phyloP scores from a whole-genome alignment of 2,888 invertebrate species.

The Litoditis marina region DNA sequence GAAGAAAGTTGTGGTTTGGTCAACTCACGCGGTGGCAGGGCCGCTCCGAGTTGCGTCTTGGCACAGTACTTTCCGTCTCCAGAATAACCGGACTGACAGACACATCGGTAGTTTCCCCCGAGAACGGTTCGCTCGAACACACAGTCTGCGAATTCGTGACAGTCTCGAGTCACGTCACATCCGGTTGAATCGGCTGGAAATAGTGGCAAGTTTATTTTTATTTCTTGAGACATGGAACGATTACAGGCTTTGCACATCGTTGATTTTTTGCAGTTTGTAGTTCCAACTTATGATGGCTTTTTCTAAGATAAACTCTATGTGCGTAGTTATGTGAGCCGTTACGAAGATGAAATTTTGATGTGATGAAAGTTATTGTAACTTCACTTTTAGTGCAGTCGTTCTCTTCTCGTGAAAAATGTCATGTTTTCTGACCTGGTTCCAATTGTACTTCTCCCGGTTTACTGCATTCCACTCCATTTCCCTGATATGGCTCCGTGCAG shows the following conservation, averaged over 20 bases:
- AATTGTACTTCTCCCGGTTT: conserved; percentile 19
- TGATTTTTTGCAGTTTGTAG: too few species aligned
- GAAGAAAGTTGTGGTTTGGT: background rate
- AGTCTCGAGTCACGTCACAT: conserved; percentile 54
- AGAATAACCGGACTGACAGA: conserved; percentile 63
- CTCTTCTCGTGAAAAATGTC: too few species aligned
- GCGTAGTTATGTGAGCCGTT: too few species aligned
- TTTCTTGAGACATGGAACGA: too few species aligned
- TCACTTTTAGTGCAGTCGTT: too few species aligned
- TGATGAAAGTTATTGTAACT: too few species aligned
- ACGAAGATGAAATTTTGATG: too few species aligned
- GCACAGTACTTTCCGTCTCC: conserved; percentile 63
- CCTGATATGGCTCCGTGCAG: conserved; percentile 76
- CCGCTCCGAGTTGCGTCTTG: conserved; percentile 35
- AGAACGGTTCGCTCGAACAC: conserved; percentile 47
- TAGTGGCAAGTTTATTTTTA: background rate
- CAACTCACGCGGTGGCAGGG: conserved; percentile 25
- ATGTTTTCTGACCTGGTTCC: too few species aligned
- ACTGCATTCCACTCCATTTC: conserved; percentile 75
- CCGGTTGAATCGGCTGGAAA: conserved; percentile 17
- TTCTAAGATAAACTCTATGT: too few species aligned
- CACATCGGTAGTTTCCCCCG: conserved; percentile 53
- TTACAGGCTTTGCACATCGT: too few species aligned
- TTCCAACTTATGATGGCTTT: too few species aligned
- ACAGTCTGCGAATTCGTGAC: conserved; percentile 61